These are phyloP conservation scores for Merluccius polli DNA, from an alignment of 2,797 vertebrate genomes.

Conservation along the genomic window DNA sequence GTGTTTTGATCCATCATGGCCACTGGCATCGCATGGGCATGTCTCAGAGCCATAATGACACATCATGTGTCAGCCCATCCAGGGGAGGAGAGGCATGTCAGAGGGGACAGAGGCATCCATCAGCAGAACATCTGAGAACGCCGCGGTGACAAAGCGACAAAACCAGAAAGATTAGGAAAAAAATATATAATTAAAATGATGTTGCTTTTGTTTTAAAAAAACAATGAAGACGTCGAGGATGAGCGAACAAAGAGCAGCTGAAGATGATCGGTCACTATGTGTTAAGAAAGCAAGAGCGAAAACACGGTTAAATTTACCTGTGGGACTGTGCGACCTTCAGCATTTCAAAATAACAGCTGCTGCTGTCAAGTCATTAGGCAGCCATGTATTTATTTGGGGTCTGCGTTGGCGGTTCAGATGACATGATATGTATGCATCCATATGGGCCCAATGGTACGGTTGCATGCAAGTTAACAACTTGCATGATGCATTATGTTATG, in stretches of 20 bases:
- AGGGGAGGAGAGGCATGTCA: slow-evolving; percentile 39
- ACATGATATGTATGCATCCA: not conserved
- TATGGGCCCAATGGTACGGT: not conserved
- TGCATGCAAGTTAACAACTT: not conserved
- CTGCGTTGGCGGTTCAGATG: not conserved
- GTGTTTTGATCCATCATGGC: slow-evolving; percentile 23
- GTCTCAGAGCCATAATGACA: slow-evolving; percentile 46
- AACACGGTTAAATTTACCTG: slow-evolving; percentile 34
- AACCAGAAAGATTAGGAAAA: slow-evolving; percentile 41
- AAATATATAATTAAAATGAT: slow-evolving; percentile 7
- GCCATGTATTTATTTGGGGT: not conserved
- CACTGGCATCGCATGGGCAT: slow-evolving; percentile 1
- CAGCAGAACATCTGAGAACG: slow-evolving; percentile 51
- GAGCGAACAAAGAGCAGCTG: not conserved
- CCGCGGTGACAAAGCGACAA: slow-evolving; percentile 53
- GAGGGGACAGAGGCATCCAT: slow-evolving; percentile 50
- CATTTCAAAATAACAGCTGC: slow-evolving; percentile 38
- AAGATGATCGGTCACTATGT: slow-evolving; percentile 11
- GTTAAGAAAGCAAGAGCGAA: slow-evolving; percentile 32
- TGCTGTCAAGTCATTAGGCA: slow-evolving; percentile 13
- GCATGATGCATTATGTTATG: not conserved
- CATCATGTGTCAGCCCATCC: slow-evolving; percentile 22
- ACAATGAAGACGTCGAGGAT: not conserved
- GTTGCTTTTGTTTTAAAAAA: not conserved
- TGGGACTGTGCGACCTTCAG: slow-evolving; percentile 49